Evolutionary conservation across 30 jellyfish, hydroid and myxozoan genomes (phyloP).

Genomic region (Hydractinia echinata): DNA sequence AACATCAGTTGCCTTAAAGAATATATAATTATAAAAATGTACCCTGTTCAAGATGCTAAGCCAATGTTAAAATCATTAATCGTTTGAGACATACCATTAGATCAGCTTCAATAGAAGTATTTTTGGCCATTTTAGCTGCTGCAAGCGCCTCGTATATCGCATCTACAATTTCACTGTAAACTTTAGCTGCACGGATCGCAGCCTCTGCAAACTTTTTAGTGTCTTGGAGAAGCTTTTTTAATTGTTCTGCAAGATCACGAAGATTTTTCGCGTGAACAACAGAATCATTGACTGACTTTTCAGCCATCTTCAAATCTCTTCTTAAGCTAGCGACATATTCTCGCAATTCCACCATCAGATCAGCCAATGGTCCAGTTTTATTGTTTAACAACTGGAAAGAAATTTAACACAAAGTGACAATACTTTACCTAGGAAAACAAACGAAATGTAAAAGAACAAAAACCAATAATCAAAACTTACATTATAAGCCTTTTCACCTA

Average conservation of each 20-base stretch:
- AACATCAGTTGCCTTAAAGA: slow-evolving; percentile 55
- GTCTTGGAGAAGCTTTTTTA: slow-evolving; percentile 62
- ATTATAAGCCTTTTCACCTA: slow-evolving; percentile 41
- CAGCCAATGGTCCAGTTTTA: slow-evolving; percentile 34
- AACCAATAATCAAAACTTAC: slow-evolving; percentile 13
- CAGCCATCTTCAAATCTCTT: slow-evolving; percentile 13
- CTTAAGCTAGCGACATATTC: slow-evolving; percentile 8
- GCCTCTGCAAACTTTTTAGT: slow-evolving; percentile 85
- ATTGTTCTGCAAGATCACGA: slow-evolving; percentile 52
- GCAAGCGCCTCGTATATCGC: slow-evolving; percentile 78
- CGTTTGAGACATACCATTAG: slow-evolving; percentile 15
- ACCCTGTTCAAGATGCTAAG: too few species aligned
- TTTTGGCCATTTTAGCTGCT: slow-evolving; percentile 73
- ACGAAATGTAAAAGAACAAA: too few species aligned
- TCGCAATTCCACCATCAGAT: slow-evolving; percentile 43
- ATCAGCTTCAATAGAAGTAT: slow-evolving; percentile 55
- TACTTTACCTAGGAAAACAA: too few species aligned
- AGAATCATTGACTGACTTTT: slow-evolving; percentile 35
- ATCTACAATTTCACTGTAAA: slow-evolving; percentile 73
- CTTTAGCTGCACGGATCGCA: slow-evolving; percentile 93
- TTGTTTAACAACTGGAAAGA: slow-evolving; percentile 28
- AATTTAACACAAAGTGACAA: not conserved
- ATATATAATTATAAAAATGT: too few species aligned
- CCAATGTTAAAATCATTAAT: too few species aligned
- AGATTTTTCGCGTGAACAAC: slow-evolving; percentile 66